A percentile compares a stretch with the other conserved stretches of the same genome.
These are phyloP conservation scores for Crocuta crocuta DNA, from an alignment of 2,113 vertebrate genomes.

Conservation along the genomic window DNA sequence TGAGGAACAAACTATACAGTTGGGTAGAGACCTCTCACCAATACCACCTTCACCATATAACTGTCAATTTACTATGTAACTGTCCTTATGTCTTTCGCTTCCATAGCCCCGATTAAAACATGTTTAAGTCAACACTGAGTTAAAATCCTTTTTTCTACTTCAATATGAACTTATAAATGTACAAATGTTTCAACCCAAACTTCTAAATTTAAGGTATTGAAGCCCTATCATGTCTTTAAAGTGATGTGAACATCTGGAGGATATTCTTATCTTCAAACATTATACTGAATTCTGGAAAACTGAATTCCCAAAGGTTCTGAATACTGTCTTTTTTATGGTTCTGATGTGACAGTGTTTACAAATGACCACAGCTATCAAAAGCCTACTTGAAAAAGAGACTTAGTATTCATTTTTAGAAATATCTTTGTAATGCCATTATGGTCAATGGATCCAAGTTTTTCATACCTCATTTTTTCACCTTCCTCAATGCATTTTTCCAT, in stretches of 20 bases:
- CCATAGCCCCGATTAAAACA: background rate
- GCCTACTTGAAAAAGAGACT: background rate
- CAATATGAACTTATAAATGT: background rate
- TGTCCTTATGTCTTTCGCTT: background rate
- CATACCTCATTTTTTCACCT: background rate
- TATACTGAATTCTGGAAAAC: background rate
- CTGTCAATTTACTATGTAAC: background rate
- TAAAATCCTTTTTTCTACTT: background rate
- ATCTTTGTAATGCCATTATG: background rate
- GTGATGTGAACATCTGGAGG: background rate
- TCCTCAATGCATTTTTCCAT: background rate
- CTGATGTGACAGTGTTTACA: background rate
- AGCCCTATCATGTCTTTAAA: background rate
- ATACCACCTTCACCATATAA: accelerated
- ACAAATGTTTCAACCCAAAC: background rate
- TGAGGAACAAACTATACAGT: background rate
- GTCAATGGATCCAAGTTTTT: background rate
- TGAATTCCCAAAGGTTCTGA: background rate
- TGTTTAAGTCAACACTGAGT: background rate
- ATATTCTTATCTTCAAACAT: conserved; percentile 26
- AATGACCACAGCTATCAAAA: conserved; percentile 17
- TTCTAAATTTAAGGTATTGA: background rate
- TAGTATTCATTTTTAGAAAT: background rate
- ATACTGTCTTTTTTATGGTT: background rate
- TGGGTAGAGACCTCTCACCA: background rate